These are phyloP conservation scores for Halictus quadricinctus DNA, from an alignment of 2,888 invertebrate genomes.

Conservation along the genomic window DNA sequence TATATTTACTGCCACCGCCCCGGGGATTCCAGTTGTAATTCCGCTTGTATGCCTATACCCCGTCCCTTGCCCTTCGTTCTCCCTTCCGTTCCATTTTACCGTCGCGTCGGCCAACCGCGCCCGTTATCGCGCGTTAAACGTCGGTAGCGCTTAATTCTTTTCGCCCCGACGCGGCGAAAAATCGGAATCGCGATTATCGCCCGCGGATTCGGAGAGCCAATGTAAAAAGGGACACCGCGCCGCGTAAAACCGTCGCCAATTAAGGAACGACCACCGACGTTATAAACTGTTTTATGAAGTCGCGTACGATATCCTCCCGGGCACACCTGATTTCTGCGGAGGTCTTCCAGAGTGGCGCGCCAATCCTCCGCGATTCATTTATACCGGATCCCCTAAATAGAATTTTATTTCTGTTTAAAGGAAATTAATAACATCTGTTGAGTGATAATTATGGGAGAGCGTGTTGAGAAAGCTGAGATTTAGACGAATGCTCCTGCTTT, in stretches of 20 bases:
- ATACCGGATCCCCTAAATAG: too few relatives aligned
- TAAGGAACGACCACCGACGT: constrained; percentile 22
- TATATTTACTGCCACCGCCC: constrained; percentile 47
- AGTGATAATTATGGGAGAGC: neutral
- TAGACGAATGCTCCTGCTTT: neutral
- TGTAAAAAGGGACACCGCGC: neutral
- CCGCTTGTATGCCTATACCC: constrained; percentile 2
- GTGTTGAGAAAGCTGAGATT: neutral
- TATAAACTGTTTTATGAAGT: constrained; percentile 42
- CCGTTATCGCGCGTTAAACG: constrained; percentile 38
- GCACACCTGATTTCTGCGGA: neutral
- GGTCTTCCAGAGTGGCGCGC: neutral
- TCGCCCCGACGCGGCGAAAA: too few relatives aligned
- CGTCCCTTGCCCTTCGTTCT: neutral
- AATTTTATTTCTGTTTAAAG: too few relatives aligned
- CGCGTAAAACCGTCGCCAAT: constrained; percentile 21
- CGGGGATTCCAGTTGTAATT: constrained; percentile 39
- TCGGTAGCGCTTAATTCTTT: constrained; percentile 16
- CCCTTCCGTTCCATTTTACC: neutral
- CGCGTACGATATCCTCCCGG: neutral
- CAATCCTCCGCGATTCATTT: constrained; percentile 29
- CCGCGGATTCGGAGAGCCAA: neutral
- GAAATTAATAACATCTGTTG: too few relatives aligned
- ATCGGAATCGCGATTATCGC: neutral
- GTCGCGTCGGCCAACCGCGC: neutral